Base-by-base conservation (phyloP, 2,113 vertebrate species). In the Reinhardtius hippoglossoides region DNA sequence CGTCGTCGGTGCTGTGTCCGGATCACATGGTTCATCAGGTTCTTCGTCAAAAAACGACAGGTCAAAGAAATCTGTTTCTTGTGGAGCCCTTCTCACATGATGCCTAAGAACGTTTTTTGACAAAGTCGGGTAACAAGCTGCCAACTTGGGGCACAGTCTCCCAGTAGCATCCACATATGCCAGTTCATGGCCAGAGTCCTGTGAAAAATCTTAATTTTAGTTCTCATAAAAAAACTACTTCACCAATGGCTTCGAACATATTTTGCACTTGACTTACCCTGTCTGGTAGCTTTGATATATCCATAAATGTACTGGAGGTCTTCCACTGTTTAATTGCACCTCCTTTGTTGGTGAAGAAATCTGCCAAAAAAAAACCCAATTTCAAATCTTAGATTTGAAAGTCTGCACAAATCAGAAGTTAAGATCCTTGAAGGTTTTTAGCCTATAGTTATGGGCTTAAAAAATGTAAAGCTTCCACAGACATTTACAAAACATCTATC, bases 171-270 rank as follows among this genome's bases (percentile, higher is more conserved):
- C 81, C 1, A 48, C 3, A 24, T 71, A 74, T 55, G 69, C 7
- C 2, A 70, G 20, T 55, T 83, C 65, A 54, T 65, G 59, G 20
- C 24, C 70, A 61, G 35, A 66, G 31, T 55, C 71, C 81, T 83
- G 54, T 20, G 0, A 37, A 37, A 13, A 48, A 16, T 48, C 44
- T 48, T 16, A 48, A 6, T 1, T 9, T 81, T 71, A 76, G 26
- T 21, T 46, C 62, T 59, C 18, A 15, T 21, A 35, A 0, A 72
- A 72, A 5, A 72, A 5, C 46, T 12, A 6, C 50, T 44, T 42
- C 1, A 20, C 42, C 35, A 31, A 9, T 9, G 0, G 0, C 9
- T 27, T 60, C 1, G 18, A 35, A 40, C 5, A 27, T 50, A 5
- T 37, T 35, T 61, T 55, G 48, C 9, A 23, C 18, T 5, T 4